Evolutionary conservation across 2,113 vertebrate genomes (phyloP).

Genomic region (Callipepla squamata): DNA sequence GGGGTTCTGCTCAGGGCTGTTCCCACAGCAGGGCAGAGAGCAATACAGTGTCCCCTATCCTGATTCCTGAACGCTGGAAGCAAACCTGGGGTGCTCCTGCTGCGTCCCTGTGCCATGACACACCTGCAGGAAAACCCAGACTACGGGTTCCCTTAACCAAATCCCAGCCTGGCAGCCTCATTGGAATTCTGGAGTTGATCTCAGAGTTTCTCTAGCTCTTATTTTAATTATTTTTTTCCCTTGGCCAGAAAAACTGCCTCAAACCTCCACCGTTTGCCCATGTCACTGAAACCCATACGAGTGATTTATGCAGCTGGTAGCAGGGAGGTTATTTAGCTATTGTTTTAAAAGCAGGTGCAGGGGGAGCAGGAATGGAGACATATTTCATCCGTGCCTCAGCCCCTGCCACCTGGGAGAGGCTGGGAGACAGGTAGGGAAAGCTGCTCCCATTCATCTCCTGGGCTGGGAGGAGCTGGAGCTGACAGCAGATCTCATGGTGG

Average conservation of each 20-base stretch:
- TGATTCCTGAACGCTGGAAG: neutral
- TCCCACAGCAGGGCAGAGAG: neutral
- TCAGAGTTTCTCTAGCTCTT: neutral
- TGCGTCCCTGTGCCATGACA: neutral
- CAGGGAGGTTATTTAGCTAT: conserved; percentile 33
- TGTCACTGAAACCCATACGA: neutral
- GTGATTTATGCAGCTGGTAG: neutral
- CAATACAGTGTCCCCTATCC: fast-evolving
- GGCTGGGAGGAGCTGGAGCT: neutral
- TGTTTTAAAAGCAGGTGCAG: conserved; percentile 37
- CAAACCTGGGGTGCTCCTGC: fast-evolving
- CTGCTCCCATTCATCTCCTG: neutral
- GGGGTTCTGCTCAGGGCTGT: fast-evolving
- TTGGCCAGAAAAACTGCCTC: neutral
- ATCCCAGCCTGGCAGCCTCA: neutral
- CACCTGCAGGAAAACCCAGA: neutral
- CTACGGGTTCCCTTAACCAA: fast-evolving
- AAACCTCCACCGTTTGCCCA: neutral
- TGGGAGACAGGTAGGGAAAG: neutral
- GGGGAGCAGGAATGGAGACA: neutral
- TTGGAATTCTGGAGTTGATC: neutral
- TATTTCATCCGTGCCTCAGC: conserved; percentile 40
- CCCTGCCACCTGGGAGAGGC: conserved; percentile 33
- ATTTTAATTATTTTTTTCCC: neutral
- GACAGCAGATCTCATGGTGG: neutral